Base-by-base conservation (phyloP, 2,888 invertebrate genomes). In the Drosophila monieri region DNA sequence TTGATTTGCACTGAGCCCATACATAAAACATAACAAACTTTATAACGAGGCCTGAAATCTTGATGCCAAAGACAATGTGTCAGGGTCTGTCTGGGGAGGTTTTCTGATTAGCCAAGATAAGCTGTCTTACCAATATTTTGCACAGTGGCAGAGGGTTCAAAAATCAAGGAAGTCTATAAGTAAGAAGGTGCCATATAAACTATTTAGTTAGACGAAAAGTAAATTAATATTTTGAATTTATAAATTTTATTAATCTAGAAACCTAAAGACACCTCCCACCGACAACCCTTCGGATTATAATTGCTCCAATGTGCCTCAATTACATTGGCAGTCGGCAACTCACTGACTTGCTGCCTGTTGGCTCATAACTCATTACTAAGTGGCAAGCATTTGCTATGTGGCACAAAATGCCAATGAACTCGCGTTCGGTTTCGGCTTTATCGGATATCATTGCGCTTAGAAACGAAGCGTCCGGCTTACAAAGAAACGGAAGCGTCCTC, bases 341-440 rank as follows among this genome's bases (percentile, higher is more conserved):
- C 6, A 21, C 47, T 48, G 53, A 49, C 60, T 78, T 65, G 56
- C 64, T 60, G 73, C 70, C 73, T 68, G 62, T 47, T 52, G 76
- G 76, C 70, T 73, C 78, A 81, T 81, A 81, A 85, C 58, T 81
- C 77, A 83, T 64, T 74, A 74, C 62, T 69, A 74, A 76, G 76
- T 78, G 70, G 48, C 73, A 52, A 74, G 60, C 83, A 65, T 76
- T 79, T 76, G 85, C 69, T 83, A 83, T 85, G 83, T 83, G 85
- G 81, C 85, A 81, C 85, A 81, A 69, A 76, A 70, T 81, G 80
- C 76, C 81, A 81, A 83, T 81, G 80, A 80, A 80, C 80, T 54
- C 73, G 23, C 51, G 57, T 46, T 49, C 14, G 46, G 49, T 46
- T 61, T 60, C 32, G 30, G 51, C 23, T 52, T 65, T 61, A 48